phyloP scores from a whole-genome alignment of 2,113 vertebrate genomes.

The Equus przewalskii region DNA sequence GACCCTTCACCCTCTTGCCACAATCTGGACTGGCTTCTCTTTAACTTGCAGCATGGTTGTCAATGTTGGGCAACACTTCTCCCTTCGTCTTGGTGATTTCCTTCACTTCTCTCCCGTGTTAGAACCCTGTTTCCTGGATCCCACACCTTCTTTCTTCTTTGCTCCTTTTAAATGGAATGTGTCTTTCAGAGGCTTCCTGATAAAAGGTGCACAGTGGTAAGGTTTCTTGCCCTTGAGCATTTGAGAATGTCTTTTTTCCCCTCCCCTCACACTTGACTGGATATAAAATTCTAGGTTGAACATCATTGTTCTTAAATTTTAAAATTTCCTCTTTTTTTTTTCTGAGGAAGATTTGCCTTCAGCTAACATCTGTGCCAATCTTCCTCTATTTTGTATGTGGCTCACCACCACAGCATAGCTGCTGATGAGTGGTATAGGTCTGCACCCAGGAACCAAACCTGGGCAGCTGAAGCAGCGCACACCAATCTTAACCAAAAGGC shows the following conservation, averaged over 20 bases:
- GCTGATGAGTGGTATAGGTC: no score
- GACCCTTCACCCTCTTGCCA: no score
- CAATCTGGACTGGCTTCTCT: neutral
- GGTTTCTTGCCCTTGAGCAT: neutral
- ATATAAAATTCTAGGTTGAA: neutral
- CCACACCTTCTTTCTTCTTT: neutral
- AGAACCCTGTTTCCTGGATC: neutral
- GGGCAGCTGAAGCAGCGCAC: no score
- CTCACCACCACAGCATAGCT: no score
- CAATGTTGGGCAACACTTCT: neutral
- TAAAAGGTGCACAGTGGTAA: neutral
- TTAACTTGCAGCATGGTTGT: neutral
- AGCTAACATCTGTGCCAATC: no score
- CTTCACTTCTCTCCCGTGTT: neutral
- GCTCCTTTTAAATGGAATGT: neutral
- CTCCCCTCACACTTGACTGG: neutral
- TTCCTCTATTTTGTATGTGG: no score
- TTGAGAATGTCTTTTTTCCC: neutral
- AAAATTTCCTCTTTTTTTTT: neutral
- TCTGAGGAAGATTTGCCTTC: no score
- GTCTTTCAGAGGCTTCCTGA: neutral
- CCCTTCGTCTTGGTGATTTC: neutral
- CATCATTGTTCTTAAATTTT: neutral
- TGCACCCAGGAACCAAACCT: no score
- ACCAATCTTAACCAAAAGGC: no score